Percentiles rank a stretch among this genome's conserved stretches.
phyloP scores from a whole-genome alignment of 2,113 vertebrate genomes.

The Rousettus leschenaultii region DNA sequence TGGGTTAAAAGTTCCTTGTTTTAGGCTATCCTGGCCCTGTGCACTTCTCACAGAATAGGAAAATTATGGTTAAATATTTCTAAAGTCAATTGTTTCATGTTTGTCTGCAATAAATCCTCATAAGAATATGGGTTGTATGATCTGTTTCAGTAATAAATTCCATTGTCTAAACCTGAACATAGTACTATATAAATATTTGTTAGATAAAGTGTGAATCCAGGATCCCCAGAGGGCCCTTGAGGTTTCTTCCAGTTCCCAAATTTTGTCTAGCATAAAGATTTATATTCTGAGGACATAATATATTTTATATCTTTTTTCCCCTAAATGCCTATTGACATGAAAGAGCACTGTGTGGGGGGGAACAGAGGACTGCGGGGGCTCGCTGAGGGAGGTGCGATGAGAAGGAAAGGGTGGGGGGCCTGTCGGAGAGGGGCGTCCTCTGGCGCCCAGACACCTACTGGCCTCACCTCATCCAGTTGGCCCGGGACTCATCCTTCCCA shows the following conservation, averaged over 20 bases:
- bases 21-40: background rate
- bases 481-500: conserved; percentile 80
- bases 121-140: background rate
- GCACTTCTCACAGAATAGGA: background rate
- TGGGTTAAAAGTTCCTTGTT: background rate
- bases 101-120: background rate
- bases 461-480: conserved; percentile 91
- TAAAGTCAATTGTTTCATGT: background rate
- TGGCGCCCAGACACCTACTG: accelerated
- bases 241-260: background rate
- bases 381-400: background rate
- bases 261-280: background rate
- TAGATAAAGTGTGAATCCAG: background rate
- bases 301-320: background rate
- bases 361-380: background rate
- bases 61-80: background rate
- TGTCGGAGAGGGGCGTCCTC: background rate
- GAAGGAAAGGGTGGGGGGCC: background rate
- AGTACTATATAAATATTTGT: background rate
- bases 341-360: background rate
- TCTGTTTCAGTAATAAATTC: background rate
- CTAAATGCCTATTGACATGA: background rate
- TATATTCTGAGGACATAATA: background rate
- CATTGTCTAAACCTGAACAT: background rate
- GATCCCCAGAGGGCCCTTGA: background rate